phyloP scores from a whole-genome alignment of 1,140 invertebrate species.

The Zaprionus taronus region DNA sequence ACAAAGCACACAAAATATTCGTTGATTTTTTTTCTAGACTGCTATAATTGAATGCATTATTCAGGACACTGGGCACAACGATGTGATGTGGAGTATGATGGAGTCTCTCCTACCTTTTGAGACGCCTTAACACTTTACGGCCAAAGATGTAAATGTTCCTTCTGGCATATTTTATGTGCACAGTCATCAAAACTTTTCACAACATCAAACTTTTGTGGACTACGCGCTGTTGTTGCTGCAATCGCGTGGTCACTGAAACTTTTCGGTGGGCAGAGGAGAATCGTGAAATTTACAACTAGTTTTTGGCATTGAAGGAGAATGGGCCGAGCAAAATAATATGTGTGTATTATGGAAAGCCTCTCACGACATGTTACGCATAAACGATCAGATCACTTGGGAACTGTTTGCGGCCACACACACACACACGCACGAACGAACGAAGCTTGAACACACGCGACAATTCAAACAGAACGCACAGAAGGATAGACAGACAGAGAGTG shows the following conservation, averaged over 20 bases:
- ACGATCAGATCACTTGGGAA: conserved; percentile 51
- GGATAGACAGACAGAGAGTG: neutral
- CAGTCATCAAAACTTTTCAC: conserved; percentile 58
- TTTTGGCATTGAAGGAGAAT: conserved; percentile 33
- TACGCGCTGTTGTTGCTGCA: conserved; percentile 25
- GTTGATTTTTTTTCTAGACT: conserved; percentile 32
- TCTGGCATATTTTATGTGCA: conserved; percentile 72
- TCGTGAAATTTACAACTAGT: conserved; percentile 33
- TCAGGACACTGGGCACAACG: conserved; percentile 36
- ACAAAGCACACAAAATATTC: conserved; percentile 15
- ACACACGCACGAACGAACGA: neutral
- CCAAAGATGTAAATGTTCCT: conserved; percentile 67
- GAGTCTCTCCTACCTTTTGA: conserved; percentile 58
- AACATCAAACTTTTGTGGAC: conserved; percentile 47
- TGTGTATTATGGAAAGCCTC: neutral
- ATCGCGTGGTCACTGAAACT: conserved; percentile 43
- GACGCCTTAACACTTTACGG: conserved; percentile 69
- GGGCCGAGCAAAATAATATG: conserved; percentile 16
- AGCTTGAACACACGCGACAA: conserved; percentile 2
- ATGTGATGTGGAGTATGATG: neutral
- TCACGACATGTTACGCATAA: conserved; percentile 35
- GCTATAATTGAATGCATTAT: conserved; percentile 75
- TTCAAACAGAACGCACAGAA: conserved; percentile 4
- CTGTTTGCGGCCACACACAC: conserved; percentile 8
- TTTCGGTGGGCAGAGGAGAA: conserved; percentile 8